Base-by-base conservation (phyloP, 2,888 invertebrate genomes). In the Apodemia mormo region DNA sequence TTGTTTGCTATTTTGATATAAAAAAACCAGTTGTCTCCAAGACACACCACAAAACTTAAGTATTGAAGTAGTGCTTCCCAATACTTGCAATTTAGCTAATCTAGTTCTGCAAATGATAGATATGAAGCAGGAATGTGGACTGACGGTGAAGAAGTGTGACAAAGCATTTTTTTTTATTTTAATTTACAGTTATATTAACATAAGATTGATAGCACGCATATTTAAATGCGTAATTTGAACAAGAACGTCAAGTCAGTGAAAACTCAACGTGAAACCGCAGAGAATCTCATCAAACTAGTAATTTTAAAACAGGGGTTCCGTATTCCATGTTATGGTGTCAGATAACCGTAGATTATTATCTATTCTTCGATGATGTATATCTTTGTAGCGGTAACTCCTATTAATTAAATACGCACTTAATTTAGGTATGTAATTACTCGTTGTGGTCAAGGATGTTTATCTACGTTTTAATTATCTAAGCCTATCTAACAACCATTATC, bases 341-440 rank as follows among this genome's bases (percentile, higher is more conserved):
- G 69, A 54, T 69, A 69, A 69, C 69, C 65, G 69, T 69, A 64
- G 61, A 68, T 68, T 61, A 68, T 68, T 52, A 54, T 30, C 52
- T 37, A 30, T 33, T 61, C 61, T 61, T 61, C 61, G 37, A 61
- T 61, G 33, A 61, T 61, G 33, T 61, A 61, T 61, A 61, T 61
- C 61, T 58, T 30, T 58, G 30, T 61, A 61, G 61, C 61, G 61
- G 61, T 61, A 61, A 61, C 61, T 61, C 30, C 33, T 33, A 61
- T 14, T 61, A 61, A 37, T 61, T 61, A 61, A 61, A 37, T 61
- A 61, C 61, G 30, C 58, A 33, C 61, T 33, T 61, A 14, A 61
- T 61, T 61, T 61, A 61, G 61, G 61, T 61, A 33, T 61, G n/a
- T 61, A 61, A 61, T 61, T 61, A 37, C 33, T 61, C n/a, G 30